A percentile compares a stretch with the other conserved stretches of the same genome.
phyloP scores from a whole-genome alignment of 2,888 invertebrate species.

The Vandiemenella viatica region DNA sequence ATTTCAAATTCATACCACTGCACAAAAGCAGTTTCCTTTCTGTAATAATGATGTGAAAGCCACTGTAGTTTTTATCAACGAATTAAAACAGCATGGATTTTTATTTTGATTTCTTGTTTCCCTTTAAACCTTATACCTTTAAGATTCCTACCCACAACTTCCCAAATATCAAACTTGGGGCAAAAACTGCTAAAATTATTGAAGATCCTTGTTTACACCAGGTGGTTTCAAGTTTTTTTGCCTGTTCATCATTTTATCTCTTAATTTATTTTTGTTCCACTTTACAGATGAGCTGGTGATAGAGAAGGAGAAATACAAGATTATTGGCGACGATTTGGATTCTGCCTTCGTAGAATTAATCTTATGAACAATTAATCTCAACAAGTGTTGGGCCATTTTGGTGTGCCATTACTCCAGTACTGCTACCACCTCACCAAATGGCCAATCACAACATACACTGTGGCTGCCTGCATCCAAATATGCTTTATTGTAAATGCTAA shows the following conservation, averaged over 20 bases:
- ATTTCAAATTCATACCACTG: not conserved
- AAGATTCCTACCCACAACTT: not conserved
- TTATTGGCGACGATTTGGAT: conserved; percentile 99
- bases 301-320: conserved; percentile 99
- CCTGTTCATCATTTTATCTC: conserved; percentile 9
- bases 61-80: conserved; percentile 12
- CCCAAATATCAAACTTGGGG: conserved; percentile 11
- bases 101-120: conserved; percentile 9
- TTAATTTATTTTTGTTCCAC: conserved; percentile 25
- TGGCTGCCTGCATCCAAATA: conserved; percentile 9
- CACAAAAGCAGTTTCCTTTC: not conserved
- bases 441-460: conserved; percentile 10
- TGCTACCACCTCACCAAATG: conserved; percentile 8
- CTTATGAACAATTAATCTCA: conserved; percentile 39
- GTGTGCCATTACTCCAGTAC: conserved; percentile 20
- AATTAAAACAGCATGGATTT: conserved; percentile 18
- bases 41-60: not conserved
- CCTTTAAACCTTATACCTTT: not conserved
- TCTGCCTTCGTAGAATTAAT: conserved; percentile 85
- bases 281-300: conserved; percentile 78
- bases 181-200: not conserved
- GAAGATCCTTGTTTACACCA: not conserved
- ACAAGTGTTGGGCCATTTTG: conserved; percentile 8
- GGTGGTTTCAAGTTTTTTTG: conserved; percentile 7
- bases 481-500: conserved; percentile 10